Evolutionary conservation across 1,140 invertebrate species (phyloP), one percentile per base, ranked within the genome.

Genomic region (Anastatus disparis): DNA sequence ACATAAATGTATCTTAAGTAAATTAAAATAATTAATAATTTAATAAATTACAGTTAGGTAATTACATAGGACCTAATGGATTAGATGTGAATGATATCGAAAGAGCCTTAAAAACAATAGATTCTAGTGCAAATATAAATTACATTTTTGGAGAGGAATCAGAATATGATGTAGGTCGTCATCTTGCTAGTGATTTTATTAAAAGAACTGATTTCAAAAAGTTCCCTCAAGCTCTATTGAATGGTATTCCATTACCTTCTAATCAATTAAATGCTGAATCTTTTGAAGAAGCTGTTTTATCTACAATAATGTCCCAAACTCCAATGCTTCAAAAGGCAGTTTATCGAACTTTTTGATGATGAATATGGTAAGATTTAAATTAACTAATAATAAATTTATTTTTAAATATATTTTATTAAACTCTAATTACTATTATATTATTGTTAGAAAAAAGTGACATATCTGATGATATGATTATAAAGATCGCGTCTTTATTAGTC

Each of bases 281-380:
- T 69, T 95, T 99, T 79, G 97, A 99, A 86, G 98, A 99, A 85
- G 91, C 93, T 2, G 92, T 99, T 35, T 88, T 99, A 48, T 92
- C 91, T 22, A 93, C 96, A 75, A 92, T 99, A 4, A 94, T 99
- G 88, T 87, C 90, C 24, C 94, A 96, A 84, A 99, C 97, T 1
- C 91, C 90, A 1, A 84, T 86, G 2, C 86, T 97, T 71, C 93
- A 95, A 83, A 95, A 96, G 85, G 94, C 95, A 1, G 93, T 99
- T 0, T 97, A 96, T 84, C 89, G 91, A 87, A 72, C 71, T 79
- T 4, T 76, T 82, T 8, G 79, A 81, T 63, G 83, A 86, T 70
- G 85, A 88, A 73, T 87, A 90, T 78, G 86, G 85, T 81, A 84
- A 76, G 80, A 2, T 3, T 35, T 9, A 35, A 1, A 29, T 56